These are phyloP conservation scores for Brachionus paranguensis DNA, from an alignment of 1,140 invertebrate genomes.

Conservation along the genomic window DNA sequence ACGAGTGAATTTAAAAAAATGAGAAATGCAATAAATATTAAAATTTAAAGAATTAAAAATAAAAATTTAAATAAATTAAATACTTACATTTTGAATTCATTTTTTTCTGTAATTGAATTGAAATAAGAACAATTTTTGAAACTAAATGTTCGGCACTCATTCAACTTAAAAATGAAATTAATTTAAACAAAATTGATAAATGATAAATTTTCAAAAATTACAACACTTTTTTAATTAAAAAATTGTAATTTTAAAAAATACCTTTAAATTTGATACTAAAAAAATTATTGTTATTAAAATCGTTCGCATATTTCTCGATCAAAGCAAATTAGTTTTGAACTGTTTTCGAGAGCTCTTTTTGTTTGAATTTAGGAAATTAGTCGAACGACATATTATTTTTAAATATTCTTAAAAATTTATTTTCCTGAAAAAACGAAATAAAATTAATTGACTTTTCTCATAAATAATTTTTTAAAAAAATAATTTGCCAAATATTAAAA, in stretches of 20 bases:
- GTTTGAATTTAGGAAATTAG: not conserved
- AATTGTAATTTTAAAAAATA: not conserved
- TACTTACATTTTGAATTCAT: conserved; percentile 14
- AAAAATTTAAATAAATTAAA: not conserved
- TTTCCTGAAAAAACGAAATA: not conserved
- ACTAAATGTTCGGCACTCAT: not conserved
- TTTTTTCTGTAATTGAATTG: not conserved
- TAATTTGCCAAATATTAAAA: too few species aligned
- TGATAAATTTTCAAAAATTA: too few species aligned
- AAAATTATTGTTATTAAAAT: not conserved
- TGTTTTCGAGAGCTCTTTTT: not conserved
- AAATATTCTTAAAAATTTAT: not conserved
- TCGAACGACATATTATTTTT: not conserved
- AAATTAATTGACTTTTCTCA: not conserved
- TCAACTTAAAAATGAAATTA: not conserved
- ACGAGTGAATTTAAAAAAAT: too few species aligned
- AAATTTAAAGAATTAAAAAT: too few species aligned
- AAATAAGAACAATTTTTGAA: conserved; percentile 28
- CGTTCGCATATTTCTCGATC: not conserved
- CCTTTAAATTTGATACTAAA: not conserved
- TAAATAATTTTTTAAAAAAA: not conserved
- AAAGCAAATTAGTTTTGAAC: not conserved
- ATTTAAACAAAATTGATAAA: not conserved
- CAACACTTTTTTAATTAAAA: too few species aligned
- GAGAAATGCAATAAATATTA: too few species aligned